Conservation (phyloP, 2,113 vertebrate genomes). For the Ptilorrhoa leucosticta region DNA sequence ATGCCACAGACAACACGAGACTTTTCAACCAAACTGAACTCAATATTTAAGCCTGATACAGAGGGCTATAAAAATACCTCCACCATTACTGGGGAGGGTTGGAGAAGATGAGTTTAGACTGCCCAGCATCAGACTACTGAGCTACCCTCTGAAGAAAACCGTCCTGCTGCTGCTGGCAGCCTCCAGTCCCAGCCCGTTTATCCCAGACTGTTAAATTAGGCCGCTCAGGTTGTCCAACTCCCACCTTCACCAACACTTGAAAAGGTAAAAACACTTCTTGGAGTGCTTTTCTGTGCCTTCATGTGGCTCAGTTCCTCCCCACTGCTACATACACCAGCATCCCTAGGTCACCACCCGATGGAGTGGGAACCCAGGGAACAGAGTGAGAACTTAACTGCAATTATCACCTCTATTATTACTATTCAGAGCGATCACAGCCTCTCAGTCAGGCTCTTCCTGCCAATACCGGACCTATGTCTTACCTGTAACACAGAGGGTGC, state of each 20-base stretch:
- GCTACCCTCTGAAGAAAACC: neutral
- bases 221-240: neutral
- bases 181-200: neutral
- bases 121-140: neutral
- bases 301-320: neutral
- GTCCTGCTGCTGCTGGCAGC: neutral
- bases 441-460: neutral
- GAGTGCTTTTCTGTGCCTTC: neutral
- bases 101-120: neutral
- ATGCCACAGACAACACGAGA: neutral
- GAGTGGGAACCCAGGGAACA: neutral
- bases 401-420: neutral
- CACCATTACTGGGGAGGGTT: neutral
- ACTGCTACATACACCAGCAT: neutral
- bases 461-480: neutral
- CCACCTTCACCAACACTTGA: neutral
- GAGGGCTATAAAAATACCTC: neutral
- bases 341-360: fast-evolving
- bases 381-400: neutral
- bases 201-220: neutral
- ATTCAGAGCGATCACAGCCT: fast-evolving
- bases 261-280: neutral
- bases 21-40: neutral
- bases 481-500: neutral
- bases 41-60: neutral